phyloP scores from a whole-genome alignment of 2,113 vertebrate species.

The Anarhynchus alexandrinus region DNA sequence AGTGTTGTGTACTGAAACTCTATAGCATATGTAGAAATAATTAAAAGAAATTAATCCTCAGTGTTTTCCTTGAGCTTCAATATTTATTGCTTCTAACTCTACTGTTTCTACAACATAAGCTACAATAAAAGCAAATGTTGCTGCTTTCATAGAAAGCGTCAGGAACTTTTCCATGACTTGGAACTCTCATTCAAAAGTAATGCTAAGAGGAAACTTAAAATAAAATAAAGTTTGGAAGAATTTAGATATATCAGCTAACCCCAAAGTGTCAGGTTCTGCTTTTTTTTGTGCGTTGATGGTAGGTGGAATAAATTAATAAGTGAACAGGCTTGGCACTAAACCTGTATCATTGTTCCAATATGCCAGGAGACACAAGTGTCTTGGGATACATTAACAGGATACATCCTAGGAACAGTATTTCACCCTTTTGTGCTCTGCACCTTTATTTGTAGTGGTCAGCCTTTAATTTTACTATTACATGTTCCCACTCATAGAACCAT shows the following conservation, averaged over 20 bases:
- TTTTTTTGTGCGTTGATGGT: not conserved
- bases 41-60: not conserved
- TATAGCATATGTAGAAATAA: not conserved
- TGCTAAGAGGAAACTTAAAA: not conserved
- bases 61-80: not conserved
- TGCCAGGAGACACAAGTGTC: not conserved
- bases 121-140: not conserved
- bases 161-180: not conserved
- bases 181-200: not conserved
- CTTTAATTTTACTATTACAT: not conserved
- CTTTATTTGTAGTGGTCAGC: not conserved
- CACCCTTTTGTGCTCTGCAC: not conserved
- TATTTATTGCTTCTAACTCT: not conserved
- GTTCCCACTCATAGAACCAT: not conserved
- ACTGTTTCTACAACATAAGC: not conserved
- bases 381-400: not conserved
- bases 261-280: not conserved
- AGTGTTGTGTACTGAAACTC: not conserved
- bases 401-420: not conserved
- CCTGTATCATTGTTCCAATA: not conserved
- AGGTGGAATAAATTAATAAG: constrained; percentile 14
- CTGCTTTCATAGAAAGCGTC: not conserved
- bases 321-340: not conserved
- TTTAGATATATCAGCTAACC: not conserved
- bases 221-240: not conserved